These are phyloP conservation scores for Patella pellucida DNA, from an alignment of 2,888 invertebrate species.

Conservation along the genomic window DNA sequence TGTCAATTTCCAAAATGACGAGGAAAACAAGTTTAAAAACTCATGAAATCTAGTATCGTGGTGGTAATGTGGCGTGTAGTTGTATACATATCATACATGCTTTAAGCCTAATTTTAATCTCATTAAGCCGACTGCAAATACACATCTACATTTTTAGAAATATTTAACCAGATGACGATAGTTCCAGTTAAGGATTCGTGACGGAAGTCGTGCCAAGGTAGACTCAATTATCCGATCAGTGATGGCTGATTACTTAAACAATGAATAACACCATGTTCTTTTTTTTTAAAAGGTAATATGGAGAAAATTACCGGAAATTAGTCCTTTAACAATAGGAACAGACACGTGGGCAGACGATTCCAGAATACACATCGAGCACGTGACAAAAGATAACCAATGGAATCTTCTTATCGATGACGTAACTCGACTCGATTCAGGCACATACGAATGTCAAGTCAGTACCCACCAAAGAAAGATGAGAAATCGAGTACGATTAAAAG, in stretches of 20 bases:
- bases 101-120: too few species aligned
- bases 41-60: too few species aligned
- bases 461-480: slow-evolving; percentile 34
- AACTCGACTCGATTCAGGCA: slow-evolving; percentile 29
- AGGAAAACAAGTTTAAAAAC: too few species aligned
- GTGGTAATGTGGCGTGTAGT: too few species aligned
- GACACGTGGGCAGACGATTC: slow-evolving; percentile 38
- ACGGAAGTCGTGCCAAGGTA: too few species aligned
- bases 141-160: too few species aligned
- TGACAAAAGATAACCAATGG: slow-evolving; percentile 33
- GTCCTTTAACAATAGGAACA: slow-evolving; percentile 38
- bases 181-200: too few species aligned
- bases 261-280: background rate
- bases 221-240: background rate
- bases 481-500: slow-evolving; percentile 29
- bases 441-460: slow-evolving; percentile 42
- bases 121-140: too few species aligned
- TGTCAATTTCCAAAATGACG: too few species aligned
- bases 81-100: too few species aligned
- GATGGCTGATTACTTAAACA: background rate
- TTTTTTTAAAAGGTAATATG: slow-evolving; percentile 33
- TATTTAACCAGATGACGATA: too few species aligned
- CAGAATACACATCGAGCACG: slow-evolving; percentile 33
- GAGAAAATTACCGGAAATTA: slow-evolving; percentile 33
- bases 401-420: slow-evolving; percentile 37